phyloP scores from a whole-genome alignment of 2,888 invertebrate genomes.

The Noctua fimbriata region DNA sequence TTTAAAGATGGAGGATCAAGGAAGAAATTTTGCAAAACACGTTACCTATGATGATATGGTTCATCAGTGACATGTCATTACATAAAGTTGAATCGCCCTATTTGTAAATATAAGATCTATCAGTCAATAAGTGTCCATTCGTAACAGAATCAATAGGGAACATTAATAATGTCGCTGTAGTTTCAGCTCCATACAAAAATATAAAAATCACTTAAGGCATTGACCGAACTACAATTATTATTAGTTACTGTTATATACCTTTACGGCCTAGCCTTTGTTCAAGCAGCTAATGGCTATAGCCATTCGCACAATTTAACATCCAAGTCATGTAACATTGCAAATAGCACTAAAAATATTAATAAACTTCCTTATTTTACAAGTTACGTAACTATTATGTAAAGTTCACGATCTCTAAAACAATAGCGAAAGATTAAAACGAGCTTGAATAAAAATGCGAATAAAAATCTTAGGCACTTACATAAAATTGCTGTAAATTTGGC shows the following conservation, averaged over 20 bases:
- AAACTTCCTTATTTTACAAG: slow-evolving; percentile 71
- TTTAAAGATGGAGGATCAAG: neutral
- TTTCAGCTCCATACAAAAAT: slow-evolving; percentile 3
- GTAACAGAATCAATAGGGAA: slow-evolving; percentile 11
- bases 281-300: slow-evolving; percentile 24
- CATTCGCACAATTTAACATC: slow-evolving; percentile 54
- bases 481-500: slow-evolving; percentile 8
- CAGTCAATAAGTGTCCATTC: neutral
- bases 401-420: slow-evolving; percentile 58
- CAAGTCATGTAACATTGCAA: slow-evolving; percentile 56
- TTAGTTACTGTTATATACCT: neutral
- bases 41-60: neutral
- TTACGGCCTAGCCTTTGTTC: slow-evolving; percentile 30
- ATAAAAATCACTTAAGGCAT: slow-evolving; percentile 14
- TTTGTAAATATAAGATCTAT: neutral
- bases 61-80: neutral
- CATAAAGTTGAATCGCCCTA: neutral
- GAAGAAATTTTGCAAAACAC: slow-evolving; percentile 19
- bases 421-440: slow-evolving; percentile 31
- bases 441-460: slow-evolving; percentile 33
- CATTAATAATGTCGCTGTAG: neutral
- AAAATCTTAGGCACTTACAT: slow-evolving; percentile 1
- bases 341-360: slow-evolving; percentile 60
- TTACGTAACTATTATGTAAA: slow-evolving; percentile 74
- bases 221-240: slow-evolving; percentile 12